Percentiles rank a stretch among this genome's conserved stretches.
Evolutionary conservation across 2,888 invertebrate genomes (phyloP).

Genomic region (Pachymerium ferrugineum): DNA sequence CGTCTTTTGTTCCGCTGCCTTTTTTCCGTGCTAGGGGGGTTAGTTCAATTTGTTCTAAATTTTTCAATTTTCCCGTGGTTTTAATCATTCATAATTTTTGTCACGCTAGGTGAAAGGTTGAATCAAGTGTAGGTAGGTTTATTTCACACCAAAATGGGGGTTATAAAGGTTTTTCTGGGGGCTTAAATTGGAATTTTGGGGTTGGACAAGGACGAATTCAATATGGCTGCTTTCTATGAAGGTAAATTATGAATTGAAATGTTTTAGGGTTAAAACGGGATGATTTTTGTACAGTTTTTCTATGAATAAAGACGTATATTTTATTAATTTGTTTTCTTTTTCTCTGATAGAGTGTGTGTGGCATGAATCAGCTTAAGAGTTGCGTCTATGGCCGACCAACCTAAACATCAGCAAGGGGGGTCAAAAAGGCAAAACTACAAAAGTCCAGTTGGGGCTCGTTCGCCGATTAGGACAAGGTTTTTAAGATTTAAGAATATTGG

Average conservation of each 20-base stretch:
- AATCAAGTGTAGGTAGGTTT: too few relatives aligned
- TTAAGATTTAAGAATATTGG: neutral
- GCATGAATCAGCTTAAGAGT: slow-evolving; percentile 66
- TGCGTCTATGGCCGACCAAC: slow-evolving; percentile 68
- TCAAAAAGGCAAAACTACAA: slow-evolving; percentile 32
- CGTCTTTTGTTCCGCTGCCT: too few relatives aligned
- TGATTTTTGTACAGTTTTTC: neutral
- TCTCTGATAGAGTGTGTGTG: slow-evolving; percentile 39
- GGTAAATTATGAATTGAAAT: slow-evolving; percentile 10
- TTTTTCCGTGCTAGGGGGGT: too few relatives aligned
- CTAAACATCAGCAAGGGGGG: slow-evolving; percentile 37
- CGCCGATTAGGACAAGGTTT: slow-evolving; percentile 43
- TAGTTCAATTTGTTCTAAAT: too few relatives aligned
- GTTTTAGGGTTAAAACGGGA: too few relatives aligned
- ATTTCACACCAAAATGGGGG: too few relatives aligned
- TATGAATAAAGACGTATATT: neutral
- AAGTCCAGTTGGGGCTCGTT: slow-evolving; percentile 34
- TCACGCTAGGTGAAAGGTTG: too few relatives aligned
- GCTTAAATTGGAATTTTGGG: neutral
- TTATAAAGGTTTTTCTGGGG: neutral
- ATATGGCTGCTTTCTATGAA: slow-evolving; percentile 7
- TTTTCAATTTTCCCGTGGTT: too few relatives aligned
- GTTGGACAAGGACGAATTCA: slow-evolving; percentile 17
- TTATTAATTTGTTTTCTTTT: neutral
- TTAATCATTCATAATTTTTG: too few relatives aligned